phyloP scores from a whole-genome alignment of 2,113 vertebrate genomes.

The Perca flavescens region DNA sequence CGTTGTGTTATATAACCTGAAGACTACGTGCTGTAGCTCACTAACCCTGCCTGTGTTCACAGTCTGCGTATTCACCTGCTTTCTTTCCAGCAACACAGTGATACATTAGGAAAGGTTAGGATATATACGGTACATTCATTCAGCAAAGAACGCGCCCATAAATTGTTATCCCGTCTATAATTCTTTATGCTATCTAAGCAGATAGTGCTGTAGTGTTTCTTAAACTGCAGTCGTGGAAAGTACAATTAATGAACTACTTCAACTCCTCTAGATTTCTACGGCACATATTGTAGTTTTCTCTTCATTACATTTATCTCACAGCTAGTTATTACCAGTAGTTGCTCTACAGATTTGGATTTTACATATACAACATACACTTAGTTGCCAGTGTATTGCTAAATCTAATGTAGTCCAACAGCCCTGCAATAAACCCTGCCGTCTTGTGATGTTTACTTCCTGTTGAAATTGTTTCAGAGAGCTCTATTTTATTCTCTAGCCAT shows the following conservation, averaged over 20 bases:
- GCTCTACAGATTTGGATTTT: too few species aligned
- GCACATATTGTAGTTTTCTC: background rate
- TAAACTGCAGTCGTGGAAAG: background rate
- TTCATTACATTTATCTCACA: background rate
- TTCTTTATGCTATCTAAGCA: background rate
- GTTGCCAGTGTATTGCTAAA: background rate
- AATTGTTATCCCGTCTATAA: conserved; percentile 1
- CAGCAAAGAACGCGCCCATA: background rate
- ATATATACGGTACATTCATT: conserved; percentile 15
- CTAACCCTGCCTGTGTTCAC: background rate
- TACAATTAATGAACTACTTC: background rate
- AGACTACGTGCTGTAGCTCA: background rate
- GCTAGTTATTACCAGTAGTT: too few species aligned
- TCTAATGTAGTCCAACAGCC: background rate
- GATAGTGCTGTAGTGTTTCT: background rate
- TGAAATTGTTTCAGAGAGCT: background rate
- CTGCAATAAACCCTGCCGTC: background rate
- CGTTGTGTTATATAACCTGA: conserved; percentile 5
- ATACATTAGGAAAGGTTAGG: too few species aligned
- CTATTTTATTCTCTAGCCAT: background rate
- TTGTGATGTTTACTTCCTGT: background rate
- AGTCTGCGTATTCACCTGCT: conserved; percentile 1
- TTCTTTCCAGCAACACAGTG: background rate
- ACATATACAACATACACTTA: background rate
- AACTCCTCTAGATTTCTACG: background rate